Base-by-base conservation (phyloP, 2,797 vertebrate species). In the Intellagama lesueurii region DNA sequence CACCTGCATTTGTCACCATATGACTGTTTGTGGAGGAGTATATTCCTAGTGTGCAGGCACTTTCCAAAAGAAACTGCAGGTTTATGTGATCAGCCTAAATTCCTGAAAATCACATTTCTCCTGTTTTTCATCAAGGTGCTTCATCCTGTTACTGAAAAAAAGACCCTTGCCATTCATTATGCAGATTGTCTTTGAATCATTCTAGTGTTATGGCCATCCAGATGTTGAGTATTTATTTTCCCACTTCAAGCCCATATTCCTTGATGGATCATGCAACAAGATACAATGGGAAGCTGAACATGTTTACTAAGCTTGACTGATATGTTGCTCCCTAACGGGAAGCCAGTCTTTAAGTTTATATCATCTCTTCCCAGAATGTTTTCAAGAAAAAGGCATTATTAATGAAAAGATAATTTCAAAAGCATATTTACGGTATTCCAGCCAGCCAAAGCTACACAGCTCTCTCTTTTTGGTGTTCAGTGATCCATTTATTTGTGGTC, bases 91-190 rank as follows among this genome's bases (percentile, higher is more conserved):
- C 83, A 72, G 68, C 32, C 87, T 68, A 69, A 28, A 49, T 84
- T 85, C 4, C 0, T 0, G 3, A 87, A 86, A 35, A 24, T 1
- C 66, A 64, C 1, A 79, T 0, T 0, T 0, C 60, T 22, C 4
- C 77, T 40, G 0, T 26, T 66, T 86, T 66, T 85, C 14, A 22
- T 14, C 0, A 0, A 88, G 86, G 73, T 60, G 47, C 14, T 0
- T 64, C 47, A 66, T 66, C 44, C 47, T 2, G 11, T 83, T 83
- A 32, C 64, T 69, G 40, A 28, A 30, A 30, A 22, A 68, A 44
- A 5, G 28, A 40, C 32, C 2, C 7, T 72, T 75, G 47, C 19
- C 19, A 19, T 49, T n/a, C n/a, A 2, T 32, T 69, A 3, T 68
- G 7, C 16, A 12, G 40, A 16, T 78, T 17, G n/a, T 70, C 14